These are phyloP conservation scores for Platynereis dumerilii DNA, from an alignment of 2,888 invertebrate species.

Conservation along the genomic window DNA sequence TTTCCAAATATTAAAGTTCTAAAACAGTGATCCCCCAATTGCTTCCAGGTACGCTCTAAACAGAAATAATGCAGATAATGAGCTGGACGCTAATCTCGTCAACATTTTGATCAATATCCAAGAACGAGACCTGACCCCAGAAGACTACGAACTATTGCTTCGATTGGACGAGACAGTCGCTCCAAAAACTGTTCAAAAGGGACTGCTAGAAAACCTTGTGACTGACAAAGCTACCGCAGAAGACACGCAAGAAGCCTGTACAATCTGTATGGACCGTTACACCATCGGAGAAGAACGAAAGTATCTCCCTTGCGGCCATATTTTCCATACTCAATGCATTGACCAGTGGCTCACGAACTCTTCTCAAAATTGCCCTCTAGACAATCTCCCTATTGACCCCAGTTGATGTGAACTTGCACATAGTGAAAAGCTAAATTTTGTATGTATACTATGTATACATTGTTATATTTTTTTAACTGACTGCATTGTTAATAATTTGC, in stretches of 20 bases:
- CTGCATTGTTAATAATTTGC: no score
- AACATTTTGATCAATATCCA: constrained; percentile 52
- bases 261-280: constrained; percentile 57
- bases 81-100: constrained; percentile 35
- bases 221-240: constrained; percentile 44
- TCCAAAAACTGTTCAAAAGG: constrained; percentile 51
- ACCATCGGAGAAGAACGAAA: constrained; percentile 47
- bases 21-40: no score
- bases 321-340: constrained; percentile 57
- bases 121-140: constrained; percentile 60
- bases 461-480: no score
- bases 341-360: constrained; percentile 57
- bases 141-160: constrained; percentile 58
- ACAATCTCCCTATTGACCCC: constrained; percentile 38
- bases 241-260: constrained; percentile 42
- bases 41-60: constrained; percentile 16
- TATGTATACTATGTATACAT: no score
- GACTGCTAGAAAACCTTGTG: constrained; percentile 42
- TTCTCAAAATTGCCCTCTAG: constrained; percentile 58
- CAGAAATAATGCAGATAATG: constrained; percentile 31
- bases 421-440: background rate
- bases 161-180: constrained; percentile 55
- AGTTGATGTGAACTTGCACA: background rate
- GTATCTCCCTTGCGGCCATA: constrained; percentile 56
- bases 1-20: no score